phyloP scores from a whole-genome alignment of 2,888 invertebrate species.

The Adelphocoris suturalis region DNA sequence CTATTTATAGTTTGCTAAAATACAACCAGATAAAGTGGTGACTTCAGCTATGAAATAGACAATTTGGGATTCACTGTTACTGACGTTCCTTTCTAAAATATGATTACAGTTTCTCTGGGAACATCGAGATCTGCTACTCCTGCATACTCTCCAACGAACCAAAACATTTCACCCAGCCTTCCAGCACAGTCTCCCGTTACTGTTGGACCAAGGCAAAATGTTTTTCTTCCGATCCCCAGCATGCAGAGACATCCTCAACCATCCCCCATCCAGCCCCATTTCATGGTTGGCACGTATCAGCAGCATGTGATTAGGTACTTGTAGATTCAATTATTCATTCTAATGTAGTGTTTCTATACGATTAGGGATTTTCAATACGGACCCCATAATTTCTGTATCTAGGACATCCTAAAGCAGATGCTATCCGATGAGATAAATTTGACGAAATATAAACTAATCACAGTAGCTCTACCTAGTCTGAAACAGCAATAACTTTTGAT shows the following conservation, averaged over 20 bases:
- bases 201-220: conserved; percentile 88
- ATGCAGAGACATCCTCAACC: conserved; percentile 76
- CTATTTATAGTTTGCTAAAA: no score
- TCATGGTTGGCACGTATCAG: conserved; percentile 76
- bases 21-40: no score
- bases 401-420: no score
- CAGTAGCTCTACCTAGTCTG: no score
- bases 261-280: conserved; percentile 78
- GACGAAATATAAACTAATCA: no score
- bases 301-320: conserved; percentile 78
- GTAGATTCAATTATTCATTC: no score
- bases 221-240: conserved; percentile 93
- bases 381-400: no score
- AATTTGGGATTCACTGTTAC: background rate
- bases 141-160: conserved; percentile 88
- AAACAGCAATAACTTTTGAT: no score
- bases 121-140: conserved; percentile 96
- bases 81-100: background rate
- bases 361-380: no score
- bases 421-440: no score
- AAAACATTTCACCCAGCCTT: conserved; percentile 83
- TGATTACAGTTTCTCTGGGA: conserved; percentile 88
- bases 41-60: no score
- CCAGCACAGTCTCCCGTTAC: conserved; percentile 85
- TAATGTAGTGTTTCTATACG: no score